These are phyloP conservation scores for Schizopygopsis pylzovi DNA, from an alignment of 2,797 vertebrate species.

Conservation along the genomic window DNA sequence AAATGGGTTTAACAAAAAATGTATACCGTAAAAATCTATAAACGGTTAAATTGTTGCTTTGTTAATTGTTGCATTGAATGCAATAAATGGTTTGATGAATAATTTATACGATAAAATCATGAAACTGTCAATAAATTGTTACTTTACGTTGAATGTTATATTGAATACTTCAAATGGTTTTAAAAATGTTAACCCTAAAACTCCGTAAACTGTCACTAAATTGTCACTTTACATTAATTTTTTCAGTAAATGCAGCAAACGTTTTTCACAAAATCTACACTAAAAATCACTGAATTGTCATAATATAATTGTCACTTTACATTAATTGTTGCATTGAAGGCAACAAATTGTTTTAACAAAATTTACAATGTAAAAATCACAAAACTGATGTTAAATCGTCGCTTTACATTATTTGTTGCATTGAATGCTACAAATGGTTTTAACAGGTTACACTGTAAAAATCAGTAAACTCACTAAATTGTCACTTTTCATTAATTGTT, in stretches of 20 bases:
- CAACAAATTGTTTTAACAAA: neutral
- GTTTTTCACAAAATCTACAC: neutral
- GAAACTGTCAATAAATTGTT: neutral
- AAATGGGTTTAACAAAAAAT: neutral
- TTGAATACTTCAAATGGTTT: neutral
- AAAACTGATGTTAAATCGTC: neutral
- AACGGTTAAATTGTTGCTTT: neutral
- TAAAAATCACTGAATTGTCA: neutral
- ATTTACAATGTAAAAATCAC: neutral
- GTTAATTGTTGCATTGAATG: neutral
- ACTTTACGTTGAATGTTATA: neutral
- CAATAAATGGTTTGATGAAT: neutral
- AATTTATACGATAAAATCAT: neutral
- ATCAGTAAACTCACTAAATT: neutral
- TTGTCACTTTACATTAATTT: neutral
- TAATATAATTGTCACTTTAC: neutral
- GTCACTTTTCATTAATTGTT: neutral
- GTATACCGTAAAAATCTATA: neutral
- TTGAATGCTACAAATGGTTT: neutral
- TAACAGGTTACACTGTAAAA: neutral
- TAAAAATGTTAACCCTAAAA: neutral
- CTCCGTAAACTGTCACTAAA: neutral
- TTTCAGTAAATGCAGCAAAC: neutral
- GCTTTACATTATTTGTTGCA: too few species aligned
- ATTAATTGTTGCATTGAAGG: neutral